Conservation (phyloP, 2,113 vertebrate genomes). For the Sciurus niger region DNA sequence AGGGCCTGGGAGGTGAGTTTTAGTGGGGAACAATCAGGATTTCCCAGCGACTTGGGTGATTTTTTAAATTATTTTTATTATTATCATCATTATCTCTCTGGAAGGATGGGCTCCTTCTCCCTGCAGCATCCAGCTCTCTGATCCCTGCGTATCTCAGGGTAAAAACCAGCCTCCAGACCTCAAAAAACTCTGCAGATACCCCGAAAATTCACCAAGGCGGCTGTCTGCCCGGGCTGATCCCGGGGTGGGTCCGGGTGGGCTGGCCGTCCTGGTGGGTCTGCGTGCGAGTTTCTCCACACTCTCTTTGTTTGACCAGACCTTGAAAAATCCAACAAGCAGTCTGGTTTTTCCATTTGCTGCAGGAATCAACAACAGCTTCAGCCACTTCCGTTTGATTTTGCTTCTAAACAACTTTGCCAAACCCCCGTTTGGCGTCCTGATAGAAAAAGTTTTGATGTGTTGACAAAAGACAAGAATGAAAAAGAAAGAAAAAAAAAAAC, state of each 20-base stretch:
- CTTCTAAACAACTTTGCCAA: neutral
- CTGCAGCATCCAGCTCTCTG: no score
- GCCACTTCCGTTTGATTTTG: neutral
- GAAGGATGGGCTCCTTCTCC: no score
- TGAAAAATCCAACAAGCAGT: slow-evolving; percentile 66
- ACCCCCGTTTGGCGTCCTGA: neutral
- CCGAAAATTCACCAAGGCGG: no score
- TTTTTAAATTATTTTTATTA: no score
- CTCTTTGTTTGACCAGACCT: neutral
- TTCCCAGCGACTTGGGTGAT: no score
- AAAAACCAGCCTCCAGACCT: fast-evolving
- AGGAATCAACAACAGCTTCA: neutral
- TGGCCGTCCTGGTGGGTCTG: neutral
- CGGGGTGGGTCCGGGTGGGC: no score
- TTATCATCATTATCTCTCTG: no score
- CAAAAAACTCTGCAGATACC: neutral
- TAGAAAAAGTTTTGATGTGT: neutral
- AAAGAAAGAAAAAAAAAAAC: neutral
- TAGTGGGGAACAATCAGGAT: fast-evolving
- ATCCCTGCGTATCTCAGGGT: no score
- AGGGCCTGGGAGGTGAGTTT: fast-evolving
- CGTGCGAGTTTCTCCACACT: neutral
- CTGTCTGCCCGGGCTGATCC: no score
- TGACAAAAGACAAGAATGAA: neutral
- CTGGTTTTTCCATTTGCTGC: neutral